These are phyloP conservation scores for Papilio helenus DNA, from an alignment of 1,140 invertebrate genomes.

Conservation along the genomic window DNA sequence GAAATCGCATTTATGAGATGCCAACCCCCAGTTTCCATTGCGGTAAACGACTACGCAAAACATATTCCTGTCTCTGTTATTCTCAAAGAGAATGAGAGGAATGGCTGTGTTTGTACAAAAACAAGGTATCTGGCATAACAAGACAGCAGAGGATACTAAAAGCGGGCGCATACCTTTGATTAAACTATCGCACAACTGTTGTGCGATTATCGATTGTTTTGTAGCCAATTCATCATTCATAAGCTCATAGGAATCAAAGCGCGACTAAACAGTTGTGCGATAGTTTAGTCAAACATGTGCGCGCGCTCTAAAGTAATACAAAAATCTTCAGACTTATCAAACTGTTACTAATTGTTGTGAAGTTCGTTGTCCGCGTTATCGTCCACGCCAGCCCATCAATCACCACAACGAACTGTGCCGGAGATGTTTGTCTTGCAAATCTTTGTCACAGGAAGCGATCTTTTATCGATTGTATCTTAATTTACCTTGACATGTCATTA, in stretches of 20 bases:
- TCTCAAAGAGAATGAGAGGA: background rate
- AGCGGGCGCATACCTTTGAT: too few species aligned
- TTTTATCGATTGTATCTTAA: conserved; percentile 12
- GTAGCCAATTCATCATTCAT: too few species aligned
- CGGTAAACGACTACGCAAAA: background rate
- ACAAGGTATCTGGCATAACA: too few species aligned
- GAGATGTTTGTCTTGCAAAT: conserved; percentile 48
- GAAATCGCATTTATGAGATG: background rate
- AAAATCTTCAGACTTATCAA: background rate
- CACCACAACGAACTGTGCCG: conserved; percentile 26
- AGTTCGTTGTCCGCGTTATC: conserved; percentile 49
- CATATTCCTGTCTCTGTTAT: background rate
- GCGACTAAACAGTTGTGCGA: too few species aligned
- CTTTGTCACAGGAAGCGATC: conserved; percentile 43
- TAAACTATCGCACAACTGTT: too few species aligned
- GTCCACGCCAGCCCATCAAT: conserved; percentile 42
- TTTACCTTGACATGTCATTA: background rate
- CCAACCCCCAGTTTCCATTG: background rate
- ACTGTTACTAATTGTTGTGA: conserved; percentile 35
- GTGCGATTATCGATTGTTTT: too few species aligned
- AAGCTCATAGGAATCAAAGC: too few species aligned
- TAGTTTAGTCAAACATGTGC: too few species aligned
- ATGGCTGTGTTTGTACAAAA: background rate
- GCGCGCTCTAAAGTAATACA: background rate
- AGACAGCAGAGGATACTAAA: too few species aligned